Evolutionary conservation across 2,113 vertebrate genomes (phyloP).

Genomic region (Anarhynchus alexandrinus): DNA sequence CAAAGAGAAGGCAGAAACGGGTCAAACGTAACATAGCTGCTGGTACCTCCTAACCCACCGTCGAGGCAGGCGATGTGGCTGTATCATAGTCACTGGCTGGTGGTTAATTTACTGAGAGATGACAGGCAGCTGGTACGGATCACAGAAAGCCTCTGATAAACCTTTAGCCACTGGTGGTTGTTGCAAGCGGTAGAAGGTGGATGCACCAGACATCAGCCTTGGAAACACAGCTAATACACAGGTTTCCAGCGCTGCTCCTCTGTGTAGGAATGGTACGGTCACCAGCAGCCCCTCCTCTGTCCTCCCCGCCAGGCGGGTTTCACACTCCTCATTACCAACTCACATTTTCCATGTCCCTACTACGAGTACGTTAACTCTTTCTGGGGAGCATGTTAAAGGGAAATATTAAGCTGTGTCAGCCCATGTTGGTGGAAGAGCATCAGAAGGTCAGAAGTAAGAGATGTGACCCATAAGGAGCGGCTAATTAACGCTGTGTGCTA

Average conservation of each 20-base stretch:
- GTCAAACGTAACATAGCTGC: background rate
- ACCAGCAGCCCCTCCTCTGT: background rate
- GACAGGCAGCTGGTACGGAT: background rate
- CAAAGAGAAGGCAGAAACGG: background rate
- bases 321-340: background rate
- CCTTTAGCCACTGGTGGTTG: accelerated
- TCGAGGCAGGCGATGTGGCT: background rate
- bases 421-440: background rate
- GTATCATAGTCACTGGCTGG: background rate
- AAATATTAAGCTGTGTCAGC: background rate
- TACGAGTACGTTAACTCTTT: background rate
- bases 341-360: background rate
- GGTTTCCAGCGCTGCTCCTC: background rate
- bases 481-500: background rate
- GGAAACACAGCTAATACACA: background rate
- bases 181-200: background rate
- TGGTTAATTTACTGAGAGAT: background rate
- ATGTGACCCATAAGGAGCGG: background rate
- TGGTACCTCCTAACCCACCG: background rate
- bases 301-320: background rate
- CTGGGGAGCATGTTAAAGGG: background rate
- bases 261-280: accelerated
- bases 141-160: background rate
- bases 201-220: background rate
- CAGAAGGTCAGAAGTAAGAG: background rate